Base-by-base conservation (phyloP, 2,888 invertebrate species). In the Papilio demoleus region DNA sequence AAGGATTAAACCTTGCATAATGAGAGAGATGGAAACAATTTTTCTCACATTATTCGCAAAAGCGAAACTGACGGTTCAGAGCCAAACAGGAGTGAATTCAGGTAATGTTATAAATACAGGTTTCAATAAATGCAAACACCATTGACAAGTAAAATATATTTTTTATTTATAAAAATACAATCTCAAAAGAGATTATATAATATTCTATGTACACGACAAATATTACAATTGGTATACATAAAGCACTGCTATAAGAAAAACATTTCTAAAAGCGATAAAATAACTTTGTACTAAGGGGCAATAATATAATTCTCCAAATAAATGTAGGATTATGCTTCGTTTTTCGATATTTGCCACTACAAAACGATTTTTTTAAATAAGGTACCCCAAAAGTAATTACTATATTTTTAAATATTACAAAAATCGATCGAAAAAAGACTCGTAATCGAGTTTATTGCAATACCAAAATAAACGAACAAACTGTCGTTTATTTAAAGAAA, bases 121-220 rank as follows among this genome's bases (percentile, higher is more conserved):
- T 14, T 12, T 38, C 12, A 38, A 38, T 38, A 38, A 38, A 38
- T 11, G n/a, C n/a, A 42, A 17, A 9, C 8, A 17, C 56, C 4
- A 59, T 63, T 56, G 4, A 40, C 47, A 63, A 63, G 58, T 71
- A 74, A 76, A 79, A 81, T 82, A 79, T 80, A 81, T 82, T 77
- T 77, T 84, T 84, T 87, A 86, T 86, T 85, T 85, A 87, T 78
- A 88, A 88, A 90, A 90, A 88, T 85, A 84, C 81, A 84, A 81
- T 86, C 89, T 89, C 90, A 90, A 90, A 83, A 90, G 90, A 90
- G 88, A 88, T 68, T 75, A 76, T 78, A 77, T 79, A 75, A 81
- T n/a, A n/a, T n/a, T 81, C 83, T 87, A 86, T 81, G 70, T 83
- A 86, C 80, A 82, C 76, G 22, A 76, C 79, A 76, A 78, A 77